A percentile compares a stretch with the other conserved stretches of the same genome.
These are phyloP conservation scores for Diplosoma virens DNA, from an alignment of 23 tunicate genomes.

Conservation along the genomic window DNA sequence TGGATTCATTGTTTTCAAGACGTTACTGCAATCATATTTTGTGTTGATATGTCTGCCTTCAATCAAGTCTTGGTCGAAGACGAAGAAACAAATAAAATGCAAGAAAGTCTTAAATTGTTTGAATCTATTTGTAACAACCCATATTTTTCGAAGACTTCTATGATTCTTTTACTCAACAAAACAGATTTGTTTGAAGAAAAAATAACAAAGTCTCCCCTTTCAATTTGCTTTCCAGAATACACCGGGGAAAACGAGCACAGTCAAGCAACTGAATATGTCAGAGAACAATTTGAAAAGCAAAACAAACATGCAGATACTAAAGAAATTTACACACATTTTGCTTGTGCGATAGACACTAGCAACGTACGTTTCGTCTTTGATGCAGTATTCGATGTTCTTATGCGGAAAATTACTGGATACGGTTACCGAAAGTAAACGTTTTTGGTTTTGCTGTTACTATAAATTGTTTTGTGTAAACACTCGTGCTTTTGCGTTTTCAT, in stretches of 20 bases:
- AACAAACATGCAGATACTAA: constrained; percentile 79
- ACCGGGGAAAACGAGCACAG: constrained; percentile 71
- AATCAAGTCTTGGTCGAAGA: constrained; percentile 93
- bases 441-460: no score
- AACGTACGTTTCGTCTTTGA: constrained; percentile 95
- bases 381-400: constrained; percentile 90
- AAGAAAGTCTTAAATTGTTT: constrained; percentile 84
- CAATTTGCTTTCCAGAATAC: constrained; percentile 86
- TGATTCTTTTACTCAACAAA: constrained; percentile 94
- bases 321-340: constrained; percentile 95
- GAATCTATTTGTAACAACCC: constrained; percentile 92
- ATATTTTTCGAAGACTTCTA: constrained; percentile 89
- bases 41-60: constrained; percentile 94
- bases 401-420: constrained; percentile 88
- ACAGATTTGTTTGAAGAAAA: constrained; percentile 90
- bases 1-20: constrained; percentile 99
- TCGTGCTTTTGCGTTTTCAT: no score
- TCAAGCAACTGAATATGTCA: constrained; percentile 63
- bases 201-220: constrained; percentile 68
- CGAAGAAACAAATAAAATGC: constrained; percentile 92
- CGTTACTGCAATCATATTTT: constrained; percentile 95
- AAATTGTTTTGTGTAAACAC: no score
- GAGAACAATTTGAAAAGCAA: constrained; percentile 70
- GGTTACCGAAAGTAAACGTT: no score
- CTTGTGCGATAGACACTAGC: constrained; percentile 93